phyloP scores from a whole-genome alignment of 2,888 invertebrate genomes.

The Mactromeris polynyma region DNA sequence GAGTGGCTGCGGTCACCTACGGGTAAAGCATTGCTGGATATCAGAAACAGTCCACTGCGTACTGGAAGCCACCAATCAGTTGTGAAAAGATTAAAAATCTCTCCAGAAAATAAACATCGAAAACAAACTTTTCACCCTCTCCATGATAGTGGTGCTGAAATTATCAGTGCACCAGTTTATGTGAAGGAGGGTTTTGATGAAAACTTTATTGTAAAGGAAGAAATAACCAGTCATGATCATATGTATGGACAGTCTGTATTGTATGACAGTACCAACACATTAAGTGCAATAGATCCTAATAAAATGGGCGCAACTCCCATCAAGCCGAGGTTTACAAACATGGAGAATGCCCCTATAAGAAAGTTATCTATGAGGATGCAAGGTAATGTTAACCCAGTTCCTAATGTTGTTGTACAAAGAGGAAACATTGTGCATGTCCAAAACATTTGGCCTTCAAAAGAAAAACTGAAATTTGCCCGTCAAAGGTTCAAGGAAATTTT shows the following conservation, averaged over 20 bases:
- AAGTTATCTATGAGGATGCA: constrained; percentile 68
- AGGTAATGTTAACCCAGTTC: constrained; percentile 24
- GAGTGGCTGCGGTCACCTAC: constrained; percentile 75
- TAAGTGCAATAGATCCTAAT: constrained; percentile 70
- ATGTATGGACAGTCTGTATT: constrained; percentile 58
- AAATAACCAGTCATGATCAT: constrained; percentile 43
- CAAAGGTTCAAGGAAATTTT: constrained; percentile 72
- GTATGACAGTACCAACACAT: constrained; percentile 38
- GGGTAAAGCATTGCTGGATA: constrained; percentile 71
- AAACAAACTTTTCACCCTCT: constrained; percentile 51
- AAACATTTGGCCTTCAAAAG: constrained; percentile 72
- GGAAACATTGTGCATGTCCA: constrained; percentile 35
- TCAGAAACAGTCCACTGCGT: constrained; percentile 66
- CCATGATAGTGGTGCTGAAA: constrained; percentile 43
- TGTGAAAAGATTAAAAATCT: constrained; percentile 52
- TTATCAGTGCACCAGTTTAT: constrained; percentile 28
- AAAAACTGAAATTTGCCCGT: constrained; percentile 76
- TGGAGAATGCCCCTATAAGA: constrained; percentile 65
- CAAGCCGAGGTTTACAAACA: constrained; percentile 57
- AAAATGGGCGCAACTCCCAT: constrained; percentile 74
- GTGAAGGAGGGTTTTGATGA: constrained; percentile 37
- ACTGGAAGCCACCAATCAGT: constrained; percentile 18
- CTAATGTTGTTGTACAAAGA: constrained; percentile 44
- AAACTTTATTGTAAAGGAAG: constrained; percentile 35
- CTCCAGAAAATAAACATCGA: constrained; percentile 50